Base-by-base conservation (phyloP, 2,888 invertebrate genomes). In the Thecocarcelia acutangulata region DNA sequence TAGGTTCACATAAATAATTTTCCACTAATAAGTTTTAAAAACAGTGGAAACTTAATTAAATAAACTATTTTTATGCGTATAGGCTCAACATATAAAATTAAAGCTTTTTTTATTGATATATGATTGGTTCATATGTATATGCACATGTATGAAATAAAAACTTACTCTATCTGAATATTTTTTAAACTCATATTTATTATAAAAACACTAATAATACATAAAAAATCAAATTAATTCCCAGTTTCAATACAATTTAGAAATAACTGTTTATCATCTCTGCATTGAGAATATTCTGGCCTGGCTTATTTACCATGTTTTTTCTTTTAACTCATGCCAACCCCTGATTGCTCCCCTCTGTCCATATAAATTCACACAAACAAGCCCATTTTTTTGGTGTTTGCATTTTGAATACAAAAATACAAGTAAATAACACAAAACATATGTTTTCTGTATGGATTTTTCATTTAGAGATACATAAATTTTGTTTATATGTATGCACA, bases 351-450 rank as follows among this genome's bases (percentile, higher is more conserved):
- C 13, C 5, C 46, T 9, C 13, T 48, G 19, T 13, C 40, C 5
- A 15, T 3, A n/a, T n/a, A n/a, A n/a, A n/a, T n/a, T n/a, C 28
- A 46, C 33, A 9, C 17, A n/a, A 42, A 3, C 21, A 19, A 46
- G 15, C 13, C 69, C 40, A 15, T 61, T 52, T 54, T n/a, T 42
- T 48, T 24, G 11, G n/a, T 78, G 50, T 42, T 52, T 72, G 54
- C 64, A 9, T 72, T 42, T 50, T 17, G 33, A 64, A 54, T 13
- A 63, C n/a, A 46, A 63, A 44, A 33, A 33, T 46, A 44, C 46
- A 72, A 69, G 63, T 63, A 78, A 73, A 69, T 69, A 81, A 74
- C 56, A 66, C 19, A 78, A 78, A 82, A 70, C 78, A 82, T 82
- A 74, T 82, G 82, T 73, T 82, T 82, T 69, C 64, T 56, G 52